Evolutionary conservation across 2,888 invertebrate genomes (phyloP).

Genomic region (Carterocephalus palaemon): DNA sequence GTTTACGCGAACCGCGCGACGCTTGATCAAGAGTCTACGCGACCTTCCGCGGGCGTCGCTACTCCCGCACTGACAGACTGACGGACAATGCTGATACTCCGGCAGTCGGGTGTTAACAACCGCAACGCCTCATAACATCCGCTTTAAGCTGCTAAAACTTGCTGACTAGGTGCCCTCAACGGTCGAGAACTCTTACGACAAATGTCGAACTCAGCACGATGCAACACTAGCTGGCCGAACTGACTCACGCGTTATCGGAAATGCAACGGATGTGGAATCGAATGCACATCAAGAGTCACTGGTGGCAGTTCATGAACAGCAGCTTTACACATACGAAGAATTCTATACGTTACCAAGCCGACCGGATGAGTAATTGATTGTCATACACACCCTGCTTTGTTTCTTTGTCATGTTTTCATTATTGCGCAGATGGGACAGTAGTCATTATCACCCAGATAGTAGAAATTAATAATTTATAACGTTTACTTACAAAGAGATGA

Average conservation of each 20-base stretch:
- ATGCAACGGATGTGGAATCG: slow-evolving; percentile 64
- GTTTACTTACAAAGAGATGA: neutral
- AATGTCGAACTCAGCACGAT: slow-evolving; percentile 30
- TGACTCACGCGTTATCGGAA: slow-evolving; percentile 74
- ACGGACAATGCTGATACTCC: too few relatives aligned
- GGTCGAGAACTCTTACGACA: slow-evolving; percentile 49
- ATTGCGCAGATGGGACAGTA: slow-evolving; percentile 7
- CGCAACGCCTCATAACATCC: slow-evolving; percentile 43
- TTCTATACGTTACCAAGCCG: slow-evolving; percentile 50
- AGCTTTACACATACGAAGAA: slow-evolving; percentile 62
- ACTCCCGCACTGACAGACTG: slow-evolving; percentile 47
- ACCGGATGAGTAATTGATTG: slow-evolving; percentile 65
- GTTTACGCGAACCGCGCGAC: slow-evolving; percentile 50
- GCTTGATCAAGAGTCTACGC: slow-evolving; percentile 34
- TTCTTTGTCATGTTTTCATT: slow-evolving; percentile 56
- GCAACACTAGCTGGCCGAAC: slow-evolving; percentile 27
- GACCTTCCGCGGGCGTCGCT: slow-evolving; percentile 51
- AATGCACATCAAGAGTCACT: slow-evolving; percentile 49
- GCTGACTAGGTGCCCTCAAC: slow-evolving; percentile 47
- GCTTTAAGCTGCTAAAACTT: slow-evolving; percentile 42
- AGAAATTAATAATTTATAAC: slow-evolving; percentile 2
- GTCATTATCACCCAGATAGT: slow-evolving; percentile 11
- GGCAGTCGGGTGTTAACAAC: slow-evolving; percentile 32
- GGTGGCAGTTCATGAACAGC: slow-evolving; percentile 59
- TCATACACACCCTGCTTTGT: slow-evolving; percentile 61